Base-by-base conservation (phyloP, 2,113 vertebrate species). In the Grammomys surdaster region DNA sequence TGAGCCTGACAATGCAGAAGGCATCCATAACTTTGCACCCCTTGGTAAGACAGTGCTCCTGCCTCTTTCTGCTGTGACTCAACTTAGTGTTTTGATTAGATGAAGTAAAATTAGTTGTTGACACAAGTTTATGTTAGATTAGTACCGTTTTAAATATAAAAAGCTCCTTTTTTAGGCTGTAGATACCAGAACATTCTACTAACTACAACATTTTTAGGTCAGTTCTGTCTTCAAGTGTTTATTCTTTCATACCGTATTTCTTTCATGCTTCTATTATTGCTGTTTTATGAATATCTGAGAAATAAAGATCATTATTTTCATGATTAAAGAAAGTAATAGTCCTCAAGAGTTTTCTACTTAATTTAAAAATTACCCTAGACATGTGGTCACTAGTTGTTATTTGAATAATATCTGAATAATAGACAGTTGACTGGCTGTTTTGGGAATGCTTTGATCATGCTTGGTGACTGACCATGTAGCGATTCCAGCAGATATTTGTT, bases 1-100 rank as follows among this genome's bases (percentile, higher is more conserved):
- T 33, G 99, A 99, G 94, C 99, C 99, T 10, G 99, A 99, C 98
- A 99, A 99, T 73, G 99, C 99, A 4, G 99, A 99, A 98, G 99
- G 99, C 88, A 99, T 99, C 90, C 99, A 99, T 98, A 99, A 99
- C 98, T 99, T 99, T 94, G 99, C 99, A 1, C 99, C 99, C 54
- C 98, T 99, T 77, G 99, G 99, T 99, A 98, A 97, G 97, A 75
- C 92, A 92, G 2, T 80, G 24, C 90, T n/a, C 36, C 31, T 92
- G 48, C 56, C 76, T 92, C 26, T 54, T 95, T 91, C 0, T 87
- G 24, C 11, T 89, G 17, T 88, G 40, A 89, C 51, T 76, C 80
- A 87, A 76, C 69, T 17, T 65, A 63, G 10, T 88, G 88, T 84
- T 73, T 78, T 33, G 6, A 14, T 88, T 36, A 0, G 89, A 8